Conservation (phyloP, 1,140 invertebrate genomes). For the Polyergus mexicanus region DNA sequence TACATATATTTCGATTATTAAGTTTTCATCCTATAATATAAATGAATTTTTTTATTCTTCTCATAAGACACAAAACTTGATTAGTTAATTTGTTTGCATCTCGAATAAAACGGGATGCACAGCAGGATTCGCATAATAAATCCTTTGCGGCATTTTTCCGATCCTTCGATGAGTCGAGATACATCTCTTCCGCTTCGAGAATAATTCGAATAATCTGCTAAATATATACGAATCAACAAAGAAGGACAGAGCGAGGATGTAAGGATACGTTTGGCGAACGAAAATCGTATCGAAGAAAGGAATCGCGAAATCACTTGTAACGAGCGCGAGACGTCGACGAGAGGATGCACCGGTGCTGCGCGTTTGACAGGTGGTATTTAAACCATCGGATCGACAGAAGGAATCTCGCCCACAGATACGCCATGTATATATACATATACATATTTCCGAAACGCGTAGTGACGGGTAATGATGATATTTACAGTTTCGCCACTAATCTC, state of each 20-base stretch:
- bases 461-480: constrained; percentile 44
- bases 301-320: constrained; percentile 13
- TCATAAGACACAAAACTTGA: not conserved
- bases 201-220: not conserved
- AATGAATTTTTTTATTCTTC: not conserved
- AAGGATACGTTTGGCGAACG: not conserved
- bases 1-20: not conserved
- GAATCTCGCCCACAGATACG: not conserved
- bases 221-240: not conserved
- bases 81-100: not conserved
- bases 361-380: constrained; percentile 52
- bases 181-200: not conserved
- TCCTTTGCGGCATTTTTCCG: not conserved
- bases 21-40: not conserved
- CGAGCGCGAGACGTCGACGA: not conserved
- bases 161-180: not conserved
- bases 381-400: constrained; percentile 20
- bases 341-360: constrained; percentile 3
- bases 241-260: not conserved
- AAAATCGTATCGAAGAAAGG: constrained; percentile 18
- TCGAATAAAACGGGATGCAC: not conserved
- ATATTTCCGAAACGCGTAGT: constrained; percentile 28
- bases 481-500: constrained; percentile 38
- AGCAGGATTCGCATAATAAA: not conserved
- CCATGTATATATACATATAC: no score